A percentile compares a stretch with the other conserved stretches of the same genome.
These are phyloP conservation scores for Diacarnus erythraeanus DNA, from an alignment of 37 sponge, comb jelly and placozoan species.

Conservation along the genomic window DNA sequence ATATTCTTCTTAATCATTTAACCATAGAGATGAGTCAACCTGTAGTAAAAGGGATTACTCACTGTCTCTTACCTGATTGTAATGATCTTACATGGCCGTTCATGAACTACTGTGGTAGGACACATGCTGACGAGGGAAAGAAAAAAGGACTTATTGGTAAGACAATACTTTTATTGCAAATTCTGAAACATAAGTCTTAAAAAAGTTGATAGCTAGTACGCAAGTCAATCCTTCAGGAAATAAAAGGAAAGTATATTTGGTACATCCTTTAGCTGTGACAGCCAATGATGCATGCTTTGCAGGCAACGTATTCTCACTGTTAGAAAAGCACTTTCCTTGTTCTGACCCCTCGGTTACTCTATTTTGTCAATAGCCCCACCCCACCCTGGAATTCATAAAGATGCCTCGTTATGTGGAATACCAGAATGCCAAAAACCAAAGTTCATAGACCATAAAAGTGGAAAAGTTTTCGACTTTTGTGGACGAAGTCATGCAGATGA, in stretches of 20 bases:
- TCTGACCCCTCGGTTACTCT: no score
- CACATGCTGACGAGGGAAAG: slow-evolving; percentile 70
- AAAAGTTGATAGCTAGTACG: no score
- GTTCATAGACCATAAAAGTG: slow-evolving; percentile 19
- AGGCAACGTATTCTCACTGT: no score
- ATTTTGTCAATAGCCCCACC: background rate
- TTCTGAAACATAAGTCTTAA: no score
- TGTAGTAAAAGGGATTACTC: slow-evolving; percentile 78
- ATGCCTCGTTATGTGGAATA: slow-evolving; percentile 38
- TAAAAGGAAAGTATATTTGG: no score
- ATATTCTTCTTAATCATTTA: background rate
- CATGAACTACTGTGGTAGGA: slow-evolving; percentile 84
- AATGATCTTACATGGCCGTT: slow-evolving; percentile 77
- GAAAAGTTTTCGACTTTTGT: slow-evolving; percentile 60
- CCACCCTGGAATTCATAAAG: background rate
- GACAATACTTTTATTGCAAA: no score
- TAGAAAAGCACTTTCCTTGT: no score
- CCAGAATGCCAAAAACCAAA: slow-evolving; percentile 47
- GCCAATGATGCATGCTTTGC: no score
- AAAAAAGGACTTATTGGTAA: slow-evolving; percentile 56
- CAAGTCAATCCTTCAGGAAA: no score
- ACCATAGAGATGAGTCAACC: slow-evolving; percentile 3
- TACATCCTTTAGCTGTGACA: no score
- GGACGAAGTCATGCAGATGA: slow-evolving; percentile 65
- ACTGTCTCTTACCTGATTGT: slow-evolving; percentile 82